Percentiles rank a stretch among this genome's conserved stretches.
phyloP scores from a whole-genome alignment of 1,140 invertebrate species.

The Octopus bimaculoides region DNA sequence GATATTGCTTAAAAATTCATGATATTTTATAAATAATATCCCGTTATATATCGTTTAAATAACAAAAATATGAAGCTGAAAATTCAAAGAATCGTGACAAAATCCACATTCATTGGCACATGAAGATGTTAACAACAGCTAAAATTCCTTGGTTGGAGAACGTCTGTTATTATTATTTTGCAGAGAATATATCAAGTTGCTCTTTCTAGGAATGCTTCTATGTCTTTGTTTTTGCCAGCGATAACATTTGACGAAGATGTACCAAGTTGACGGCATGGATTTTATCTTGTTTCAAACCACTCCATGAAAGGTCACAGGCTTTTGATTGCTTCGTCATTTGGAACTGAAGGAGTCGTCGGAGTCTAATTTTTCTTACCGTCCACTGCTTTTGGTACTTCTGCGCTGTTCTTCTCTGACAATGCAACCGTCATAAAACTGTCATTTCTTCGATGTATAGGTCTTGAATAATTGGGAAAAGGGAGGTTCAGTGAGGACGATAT shows the following conservation, averaged over 20 bases:
- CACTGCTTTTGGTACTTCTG: neutral
- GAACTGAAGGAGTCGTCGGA: neutral
- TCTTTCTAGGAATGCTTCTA: neutral
- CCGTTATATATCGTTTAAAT: neutral
- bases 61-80: neutral
- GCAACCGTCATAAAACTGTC: no score
- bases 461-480: no score
- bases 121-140: no score
- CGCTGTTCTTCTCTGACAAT: no score
- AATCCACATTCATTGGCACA: neutral
- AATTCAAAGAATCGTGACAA: neutral
- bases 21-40: neutral
- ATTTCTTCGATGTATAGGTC: no score
- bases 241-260: slow-evolving; percentile 7
- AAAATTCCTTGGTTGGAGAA: no score
- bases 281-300: neutral
- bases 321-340: neutral
- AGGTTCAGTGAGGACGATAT: no score
- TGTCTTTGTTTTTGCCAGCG: neutral
- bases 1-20: slow-evolving; percentile 7
- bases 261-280: neutral
- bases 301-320: neutral
- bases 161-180: neutral
- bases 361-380: neutral
- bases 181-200: neutral